phyloP scores from a whole-genome alignment of 2,888 invertebrate species.

The Lasioglossum calceatum region DNA sequence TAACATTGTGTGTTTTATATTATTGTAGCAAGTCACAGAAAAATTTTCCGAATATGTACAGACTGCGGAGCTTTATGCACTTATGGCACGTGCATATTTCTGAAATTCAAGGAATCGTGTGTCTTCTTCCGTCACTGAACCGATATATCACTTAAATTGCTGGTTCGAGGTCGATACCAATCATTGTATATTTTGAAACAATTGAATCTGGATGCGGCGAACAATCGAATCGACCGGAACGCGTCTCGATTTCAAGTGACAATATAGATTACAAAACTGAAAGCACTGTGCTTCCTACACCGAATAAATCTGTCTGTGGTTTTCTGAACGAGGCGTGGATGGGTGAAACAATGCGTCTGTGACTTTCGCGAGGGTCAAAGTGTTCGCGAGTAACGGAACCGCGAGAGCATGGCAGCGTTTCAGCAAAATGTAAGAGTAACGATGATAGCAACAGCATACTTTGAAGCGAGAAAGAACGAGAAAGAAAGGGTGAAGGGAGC shows the following conservation, averaged over 20 bases:
- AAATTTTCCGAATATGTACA: too few species aligned
- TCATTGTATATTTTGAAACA: not conserved
- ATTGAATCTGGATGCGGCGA: not conserved
- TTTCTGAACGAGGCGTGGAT: not conserved
- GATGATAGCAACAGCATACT: constrained; percentile 27
- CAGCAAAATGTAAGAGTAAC: constrained; percentile 41
- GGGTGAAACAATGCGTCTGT: constrained; percentile 14
- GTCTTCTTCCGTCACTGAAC: not conserved
- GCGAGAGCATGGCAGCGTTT: constrained; percentile 9
- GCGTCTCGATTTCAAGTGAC: not conserved
- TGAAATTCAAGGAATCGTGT: too few species aligned
- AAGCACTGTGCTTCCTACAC: not conserved
- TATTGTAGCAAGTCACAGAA: not conserved
- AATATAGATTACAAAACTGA: not conserved
- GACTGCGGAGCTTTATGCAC: too few species aligned
- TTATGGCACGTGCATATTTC: too few species aligned
- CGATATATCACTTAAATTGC: not conserved
- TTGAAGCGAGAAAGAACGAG: not conserved
- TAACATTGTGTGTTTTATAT: not conserved
- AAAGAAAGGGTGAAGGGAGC: not conserved
- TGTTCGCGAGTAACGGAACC: constrained; percentile 11
- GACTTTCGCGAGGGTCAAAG: constrained; percentile 2
- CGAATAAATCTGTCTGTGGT: not conserved
- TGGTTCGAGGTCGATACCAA: not conserved
- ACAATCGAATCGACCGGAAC: not conserved